Base-by-base conservation (phyloP, 1,140 invertebrate genomes). In the Drosophila tropicalis region DNA sequence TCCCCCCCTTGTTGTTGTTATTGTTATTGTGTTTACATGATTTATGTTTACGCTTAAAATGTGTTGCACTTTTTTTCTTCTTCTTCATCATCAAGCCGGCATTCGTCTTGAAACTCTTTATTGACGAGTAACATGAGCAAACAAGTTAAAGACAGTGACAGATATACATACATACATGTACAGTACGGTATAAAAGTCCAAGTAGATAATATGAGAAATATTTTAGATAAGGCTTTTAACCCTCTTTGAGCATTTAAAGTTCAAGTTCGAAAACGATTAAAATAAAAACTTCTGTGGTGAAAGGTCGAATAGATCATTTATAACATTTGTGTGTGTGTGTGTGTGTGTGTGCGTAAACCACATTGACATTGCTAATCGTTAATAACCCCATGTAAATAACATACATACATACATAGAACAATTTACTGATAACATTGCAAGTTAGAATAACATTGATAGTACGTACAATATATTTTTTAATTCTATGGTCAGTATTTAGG, bases 31-130 rank as follows among this genome's bases (percentile, higher is more conserved):
- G 40, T 70, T 67, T 62, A 76, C 74, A 76, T 65, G 62, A 78
- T 76, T 77, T 77, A 77, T 78, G 75, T 69, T 77, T 62, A 70
- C 68, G 62, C 61, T 71, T 77, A 39, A 76, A 76, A 76, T 76
- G 71, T 76, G 61, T 58, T 76, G 36, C 41, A 72, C 34, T 58
- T 75, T 69, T 69, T 55, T 39, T 39, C 34, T 58, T 68, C 66
- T 51, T 39, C 12, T 39, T 39, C 12, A 3, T 63, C 71, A 13
- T 5, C 56, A 71, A 51, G 36, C 64, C 64, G 62, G 10, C 10
- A 57, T 62, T 62, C 56, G 5, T 56, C 70, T 79, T 63, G 40
- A 15, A 44, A 13, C n/a, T 62, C 29, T 62, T 60, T 65, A 25
- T 62, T 39, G 63, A 44, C 76, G 80, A 36, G 3, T 40, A 51